Conservation (phyloP, 1,140 invertebrate species). For the Tetragnatha versicolor region DNA sequence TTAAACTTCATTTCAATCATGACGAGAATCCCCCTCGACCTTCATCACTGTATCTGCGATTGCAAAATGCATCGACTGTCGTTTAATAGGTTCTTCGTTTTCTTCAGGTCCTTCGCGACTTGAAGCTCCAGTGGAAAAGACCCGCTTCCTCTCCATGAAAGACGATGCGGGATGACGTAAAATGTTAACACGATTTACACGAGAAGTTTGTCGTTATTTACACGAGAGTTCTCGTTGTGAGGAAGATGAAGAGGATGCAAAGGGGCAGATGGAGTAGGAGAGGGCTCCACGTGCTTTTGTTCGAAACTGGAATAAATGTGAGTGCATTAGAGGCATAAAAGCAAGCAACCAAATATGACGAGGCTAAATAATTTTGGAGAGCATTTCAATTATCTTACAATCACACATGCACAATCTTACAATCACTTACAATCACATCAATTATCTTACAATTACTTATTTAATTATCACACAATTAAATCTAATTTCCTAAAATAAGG, state of each 20-base stretch:
- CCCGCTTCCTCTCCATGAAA: too few species aligned
- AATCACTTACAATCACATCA: not conserved
- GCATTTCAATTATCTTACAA: not conserved
- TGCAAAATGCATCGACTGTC: too few species aligned
- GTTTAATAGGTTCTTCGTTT: too few species aligned
- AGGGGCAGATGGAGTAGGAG: not conserved
- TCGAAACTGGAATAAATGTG: constrained; percentile 21
- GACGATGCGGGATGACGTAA: too few species aligned
- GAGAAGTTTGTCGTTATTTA: too few species aligned
- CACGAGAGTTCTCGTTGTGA: constrained; percentile 22
- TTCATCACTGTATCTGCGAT: too few species aligned
- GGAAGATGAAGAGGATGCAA: constrained; percentile 2
- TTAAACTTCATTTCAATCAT: too few species aligned
- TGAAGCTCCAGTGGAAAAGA: too few species aligned
- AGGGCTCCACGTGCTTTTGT: constrained; percentile 15
- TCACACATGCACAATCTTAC: not conserved
- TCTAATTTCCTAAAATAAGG: not conserved
- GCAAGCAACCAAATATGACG: not conserved
- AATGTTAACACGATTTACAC: too few species aligned
- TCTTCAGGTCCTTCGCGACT: too few species aligned
- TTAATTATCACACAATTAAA: not conserved
- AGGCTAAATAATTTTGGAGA: not conserved
- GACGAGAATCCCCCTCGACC: too few species aligned
- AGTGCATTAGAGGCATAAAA: not conserved
- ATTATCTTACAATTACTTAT: not conserved